Evolutionary conservation across 2,888 invertebrate genomes (phyloP).

Genomic region (Pycnomerus fuliginosus): DNA sequence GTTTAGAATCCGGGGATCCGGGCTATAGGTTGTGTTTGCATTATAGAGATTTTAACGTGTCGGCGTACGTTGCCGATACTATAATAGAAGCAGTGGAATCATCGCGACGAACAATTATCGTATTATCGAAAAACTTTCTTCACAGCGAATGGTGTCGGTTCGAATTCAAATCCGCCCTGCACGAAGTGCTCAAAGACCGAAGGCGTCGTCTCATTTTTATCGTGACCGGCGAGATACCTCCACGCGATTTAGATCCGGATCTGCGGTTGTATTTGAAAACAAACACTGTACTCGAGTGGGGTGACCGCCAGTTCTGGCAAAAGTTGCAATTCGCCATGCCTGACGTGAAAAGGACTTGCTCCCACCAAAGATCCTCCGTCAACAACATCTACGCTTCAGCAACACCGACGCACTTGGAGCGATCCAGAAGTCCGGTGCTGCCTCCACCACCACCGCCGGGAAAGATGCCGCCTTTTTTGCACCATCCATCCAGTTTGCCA

Average conservation of each 20-base stretch:
- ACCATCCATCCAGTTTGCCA: constrained; percentile 53
- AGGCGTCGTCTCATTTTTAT: constrained; percentile 86
- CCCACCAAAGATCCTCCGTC: constrained; percentile 66
- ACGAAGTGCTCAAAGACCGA: constrained; percentile 84
- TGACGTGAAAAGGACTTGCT: constrained; percentile 65
- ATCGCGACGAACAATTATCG: constrained; percentile 84
- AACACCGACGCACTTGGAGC: constrained; percentile 48
- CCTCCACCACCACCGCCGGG: constrained; percentile 61
- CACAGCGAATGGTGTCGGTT: constrained; percentile 94
- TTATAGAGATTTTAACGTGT: constrained; percentile 87
- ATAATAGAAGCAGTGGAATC: constrained; percentile 91
- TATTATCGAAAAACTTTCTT: constrained; percentile 89
- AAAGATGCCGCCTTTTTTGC: constrained; percentile 61
- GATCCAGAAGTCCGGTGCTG: constrained; percentile 62
- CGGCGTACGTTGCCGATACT: constrained; percentile 87
- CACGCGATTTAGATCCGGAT: constrained; percentile 87
- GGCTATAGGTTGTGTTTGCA: constrained; percentile 87
- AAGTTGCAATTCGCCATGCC: constrained; percentile 91
- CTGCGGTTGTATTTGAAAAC: constrained; percentile 86
- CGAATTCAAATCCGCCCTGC: constrained; percentile 92
- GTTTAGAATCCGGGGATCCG: constrained; percentile 78
- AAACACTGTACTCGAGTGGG: constrained; percentile 90
- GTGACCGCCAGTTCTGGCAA: constrained; percentile 96
- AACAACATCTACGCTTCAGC: constrained; percentile 74
- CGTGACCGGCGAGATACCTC: constrained; percentile 85